Conservation (phyloP, 2,888 invertebrate species). For the Phengaris arion region DNA sequence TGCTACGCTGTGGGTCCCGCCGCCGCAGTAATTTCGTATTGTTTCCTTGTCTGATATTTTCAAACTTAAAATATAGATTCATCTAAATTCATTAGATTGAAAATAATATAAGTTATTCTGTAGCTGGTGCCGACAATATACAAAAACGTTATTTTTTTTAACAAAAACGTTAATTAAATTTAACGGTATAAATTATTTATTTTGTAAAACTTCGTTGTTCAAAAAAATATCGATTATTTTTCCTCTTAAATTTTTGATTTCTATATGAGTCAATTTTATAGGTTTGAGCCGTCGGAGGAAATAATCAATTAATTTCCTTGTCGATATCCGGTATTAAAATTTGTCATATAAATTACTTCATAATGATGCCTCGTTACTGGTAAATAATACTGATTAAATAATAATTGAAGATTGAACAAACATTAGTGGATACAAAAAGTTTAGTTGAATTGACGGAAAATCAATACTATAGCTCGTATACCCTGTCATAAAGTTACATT, state of each 20-base stretch:
- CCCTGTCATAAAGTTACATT: no score
- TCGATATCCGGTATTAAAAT: slow-evolving; percentile 15
- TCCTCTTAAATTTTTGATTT: not conserved
- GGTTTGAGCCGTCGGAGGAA: not conserved
- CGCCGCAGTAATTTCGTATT: not conserved
- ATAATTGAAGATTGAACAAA: not conserved
- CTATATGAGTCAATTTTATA: not conserved
- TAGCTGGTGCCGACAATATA: no score
- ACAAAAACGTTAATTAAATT: no score
- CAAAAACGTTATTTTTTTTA: no score
- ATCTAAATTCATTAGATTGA: no score
- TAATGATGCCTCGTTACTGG: not conserved
- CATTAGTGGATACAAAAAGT: not conserved
- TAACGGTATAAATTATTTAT: no score
- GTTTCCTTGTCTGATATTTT: not conserved
- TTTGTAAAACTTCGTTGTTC: not conserved
- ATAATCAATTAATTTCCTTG: slow-evolving; percentile 20
- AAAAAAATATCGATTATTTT: not conserved
- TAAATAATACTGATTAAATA: not conserved
- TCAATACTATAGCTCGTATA: no score
- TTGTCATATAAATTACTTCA: slow-evolving; percentile 1
- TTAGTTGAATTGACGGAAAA: not conserved
- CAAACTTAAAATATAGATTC: not conserved
- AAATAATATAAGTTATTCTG: no score
- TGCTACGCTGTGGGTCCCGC: not conserved